phyloP scores from a whole-genome alignment of 2,888 invertebrate species.

The Mycalesis mineus region DNA sequence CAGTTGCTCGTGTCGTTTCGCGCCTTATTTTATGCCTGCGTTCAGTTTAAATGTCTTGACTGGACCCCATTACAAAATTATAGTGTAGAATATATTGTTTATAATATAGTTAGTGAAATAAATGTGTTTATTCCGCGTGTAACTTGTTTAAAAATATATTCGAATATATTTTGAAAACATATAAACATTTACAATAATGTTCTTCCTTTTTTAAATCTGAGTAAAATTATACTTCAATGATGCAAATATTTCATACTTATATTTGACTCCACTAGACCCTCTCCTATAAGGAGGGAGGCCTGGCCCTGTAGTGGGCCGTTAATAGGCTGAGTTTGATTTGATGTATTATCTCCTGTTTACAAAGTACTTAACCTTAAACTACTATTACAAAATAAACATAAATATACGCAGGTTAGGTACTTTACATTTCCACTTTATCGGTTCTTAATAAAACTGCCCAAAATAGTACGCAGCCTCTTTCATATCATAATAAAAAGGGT shows the following conservation, averaged over 20 bases:
- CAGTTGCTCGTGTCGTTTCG: slow-evolving; percentile 25
- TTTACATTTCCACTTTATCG: slow-evolving; percentile 40
- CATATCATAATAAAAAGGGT: slow-evolving; percentile 47
- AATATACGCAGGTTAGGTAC: slow-evolving; percentile 19
- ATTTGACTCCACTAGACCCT: too few relatives aligned
- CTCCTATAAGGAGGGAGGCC: too few relatives aligned
- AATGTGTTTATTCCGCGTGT: neutral
- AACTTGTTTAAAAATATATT: neutral
- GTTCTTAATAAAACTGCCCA: slow-evolving; percentile 42
- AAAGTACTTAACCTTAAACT: neutral
- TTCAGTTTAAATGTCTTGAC: slow-evolving; percentile 24
- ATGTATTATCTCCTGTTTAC: neutral
- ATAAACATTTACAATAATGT: too few relatives aligned
- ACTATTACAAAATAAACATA: neutral
- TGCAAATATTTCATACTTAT: too few relatives aligned
- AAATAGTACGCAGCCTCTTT: slow-evolving; percentile 37
- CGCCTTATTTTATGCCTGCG: slow-evolving; percentile 27
- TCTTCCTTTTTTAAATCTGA: too few relatives aligned
- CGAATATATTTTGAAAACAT: too few relatives aligned
- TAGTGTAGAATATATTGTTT: neutral
- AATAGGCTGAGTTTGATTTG: too few relatives aligned
- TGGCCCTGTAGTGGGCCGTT: too few relatives aligned
- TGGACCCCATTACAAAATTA: slow-evolving; percentile 17
- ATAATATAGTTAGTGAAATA: neutral
- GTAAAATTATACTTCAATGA: too few relatives aligned